Base-by-base conservation (phyloP, 37 sponge, comb jelly and placozoan genomes). In the Spongia lamella region DNA sequence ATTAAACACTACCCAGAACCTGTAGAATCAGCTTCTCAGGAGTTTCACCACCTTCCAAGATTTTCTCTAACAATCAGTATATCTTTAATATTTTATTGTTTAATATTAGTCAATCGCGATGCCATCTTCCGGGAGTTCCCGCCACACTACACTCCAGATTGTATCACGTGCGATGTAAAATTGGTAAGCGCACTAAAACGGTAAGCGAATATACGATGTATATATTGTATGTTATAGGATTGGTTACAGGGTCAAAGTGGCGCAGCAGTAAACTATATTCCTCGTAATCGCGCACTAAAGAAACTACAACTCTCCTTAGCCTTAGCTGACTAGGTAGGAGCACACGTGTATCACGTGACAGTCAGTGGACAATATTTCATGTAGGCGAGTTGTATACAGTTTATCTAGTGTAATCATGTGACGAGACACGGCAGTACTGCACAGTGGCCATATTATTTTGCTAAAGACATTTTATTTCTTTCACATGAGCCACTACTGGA, bases 401-500 rank as follows among this genome's bases (percentile, higher is more conserved):
- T n/a, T n/a, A n/a, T n/a, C n/a, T n/a, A n/a, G n/a, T n/a, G n/a
- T n/a, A n/a, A n/a, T n/a, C n/a, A n/a, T n/a, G n/a, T n/a, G n/a
- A n/a, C n/a, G n/a, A n/a, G n/a, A n/a, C n/a, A n/a, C n/a, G n/a
- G n/a, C n/a, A n/a, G n/a, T n/a, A n/a, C n/a, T n/a, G n/a, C n/a
- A n/a, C n/a, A n/a, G n/a, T n/a, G n/a, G n/a, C n/a, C n/a, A n/a
- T n/a, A n/a, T n/a, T n/a, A n/a, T n/a, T n/a, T n/a, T n/a, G n/a
- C n/a, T n/a, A n/a, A n/a, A n/a, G n/a, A 98, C 83, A 92, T 98
- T 34, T 85, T 83, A 50, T 98, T 77, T 49, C 81, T 98, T 11
- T 93, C 99, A 25, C 99, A 98, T 37, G 99, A 98, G 70, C 91
- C 99, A 21, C 72, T 98, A 14, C 80, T 98, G 49, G 83, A 86